These are phyloP conservation scores for Chiloscyllium punctatum DNA, from an alignment of 2,797 vertebrate genomes.

Conservation along the genomic window DNA sequence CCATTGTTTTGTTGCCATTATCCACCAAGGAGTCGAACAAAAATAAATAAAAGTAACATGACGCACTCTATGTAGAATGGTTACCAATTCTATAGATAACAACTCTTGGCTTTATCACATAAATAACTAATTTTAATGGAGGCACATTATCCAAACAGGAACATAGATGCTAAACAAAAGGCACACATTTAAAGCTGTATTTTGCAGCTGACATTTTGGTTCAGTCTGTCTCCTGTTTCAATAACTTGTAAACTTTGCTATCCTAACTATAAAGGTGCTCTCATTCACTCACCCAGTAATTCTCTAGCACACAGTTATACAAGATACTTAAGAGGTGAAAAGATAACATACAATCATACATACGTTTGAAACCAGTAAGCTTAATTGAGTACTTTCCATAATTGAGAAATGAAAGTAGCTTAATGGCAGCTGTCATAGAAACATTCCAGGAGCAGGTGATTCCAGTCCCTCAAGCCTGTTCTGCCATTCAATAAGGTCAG, in stretches of 20 bases:
- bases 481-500: background rate
- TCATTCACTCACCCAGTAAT: background rate
- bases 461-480: background rate
- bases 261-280: background rate
- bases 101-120: slow-evolving; percentile 2
- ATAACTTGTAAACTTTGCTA: background rate
- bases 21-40: background rate
- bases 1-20: background rate
- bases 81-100: background rate
- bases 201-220: background rate
- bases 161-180: background rate
- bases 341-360: background rate
- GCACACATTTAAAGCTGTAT: background rate
- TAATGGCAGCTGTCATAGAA: background rate
- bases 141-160: slow-evolving; percentile 14
- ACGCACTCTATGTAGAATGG: background rate
- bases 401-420: background rate
- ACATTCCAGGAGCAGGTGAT: background rate
- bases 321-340: background rate
- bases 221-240: background rate
- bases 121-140: slow-evolving; percentile 27
- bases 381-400: background rate
- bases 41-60: slow-evolving; percentile 25
- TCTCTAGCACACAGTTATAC: background rate
- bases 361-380: background rate